These are phyloP conservation scores for Epistrophella euchroma DNA, from an alignment of 2,888 invertebrate species.

Conservation along the genomic window DNA sequence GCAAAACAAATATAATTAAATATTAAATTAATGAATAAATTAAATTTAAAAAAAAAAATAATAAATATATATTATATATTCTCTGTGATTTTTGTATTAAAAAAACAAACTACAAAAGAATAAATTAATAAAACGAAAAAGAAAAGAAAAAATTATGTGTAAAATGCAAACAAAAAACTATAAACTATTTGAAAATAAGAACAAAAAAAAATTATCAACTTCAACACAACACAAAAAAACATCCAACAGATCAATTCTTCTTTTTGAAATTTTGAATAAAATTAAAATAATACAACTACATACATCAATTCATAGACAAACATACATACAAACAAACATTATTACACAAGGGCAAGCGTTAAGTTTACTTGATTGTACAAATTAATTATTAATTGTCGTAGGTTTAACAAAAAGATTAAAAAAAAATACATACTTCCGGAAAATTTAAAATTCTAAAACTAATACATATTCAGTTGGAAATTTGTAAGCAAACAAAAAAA, in stretches of 20 bases:
- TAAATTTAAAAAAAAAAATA: constrained; percentile 62
- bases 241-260: constrained; percentile 63
- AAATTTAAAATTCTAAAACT: constrained; percentile 68
- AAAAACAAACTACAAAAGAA: constrained; percentile 71
- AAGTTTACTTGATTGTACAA: constrained; percentile 75
- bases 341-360: constrained; percentile 53
- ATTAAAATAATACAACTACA: constrained; percentile 13
- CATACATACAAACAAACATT: constrained; percentile 22
- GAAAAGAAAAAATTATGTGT: constrained; percentile 45
- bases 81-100: constrained; percentile 77
- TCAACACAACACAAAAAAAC: constrained; percentile 16
- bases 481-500: constrained; percentile 42
- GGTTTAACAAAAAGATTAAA: constrained; percentile 47
- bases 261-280: constrained; percentile 50
- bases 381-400: constrained; percentile 74
- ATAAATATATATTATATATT: constrained; percentile 75
- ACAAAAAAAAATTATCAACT: constrained; percentile 21
- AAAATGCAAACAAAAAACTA: constrained; percentile 52
- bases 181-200: constrained; percentile 37
- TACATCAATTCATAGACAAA: constrained; percentile 10
- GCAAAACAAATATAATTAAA: constrained; percentile 58
- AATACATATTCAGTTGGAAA: constrained; percentile 74
- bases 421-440: constrained; percentile 57
- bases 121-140: constrained; percentile 48
- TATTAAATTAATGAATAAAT: constrained; percentile 53